A percentile compares a stretch with the other conserved stretches of the same genome.
Evolutionary conservation across 2,797 vertebrate genomes (phyloP).

Genomic region (Pangasius mekongensis): DNA sequence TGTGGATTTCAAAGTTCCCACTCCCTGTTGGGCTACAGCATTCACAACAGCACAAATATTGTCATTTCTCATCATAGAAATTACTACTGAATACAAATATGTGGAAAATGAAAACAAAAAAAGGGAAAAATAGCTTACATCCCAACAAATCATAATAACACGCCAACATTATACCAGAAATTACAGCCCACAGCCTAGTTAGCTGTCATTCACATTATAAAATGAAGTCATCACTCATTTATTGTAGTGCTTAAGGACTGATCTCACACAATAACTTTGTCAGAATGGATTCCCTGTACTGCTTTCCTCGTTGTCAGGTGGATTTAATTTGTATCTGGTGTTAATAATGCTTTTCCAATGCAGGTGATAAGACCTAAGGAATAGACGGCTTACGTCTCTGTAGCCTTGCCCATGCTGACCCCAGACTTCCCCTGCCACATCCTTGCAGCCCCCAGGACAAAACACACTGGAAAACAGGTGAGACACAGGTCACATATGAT

Average conservation of each 20-base stretch:
- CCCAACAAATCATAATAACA: background rate
- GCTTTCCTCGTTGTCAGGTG: background rate
- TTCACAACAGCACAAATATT: background rate
- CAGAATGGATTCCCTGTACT: background rate
- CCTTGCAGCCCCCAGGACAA: slow-evolving; percentile 86
- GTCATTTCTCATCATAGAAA: background rate
- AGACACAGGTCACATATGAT: background rate
- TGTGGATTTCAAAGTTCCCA: slow-evolving; percentile 4
- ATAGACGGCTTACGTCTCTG: slow-evolving; percentile 80
- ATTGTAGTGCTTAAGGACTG: background rate
- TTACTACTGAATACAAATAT: background rate
- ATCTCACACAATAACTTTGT: background rate
- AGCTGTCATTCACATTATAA: background rate
- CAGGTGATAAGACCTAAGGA: background rate
- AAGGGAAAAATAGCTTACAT: background rate
- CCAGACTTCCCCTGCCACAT: slow-evolving; percentile 83
- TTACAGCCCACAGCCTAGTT: background rate
- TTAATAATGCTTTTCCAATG: background rate
- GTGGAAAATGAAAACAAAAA: background rate
- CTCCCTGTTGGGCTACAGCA: background rate
- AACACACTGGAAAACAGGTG: slow-evolving; percentile 75
- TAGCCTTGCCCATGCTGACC: slow-evolving; percentile 82
- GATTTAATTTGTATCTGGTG: background rate
- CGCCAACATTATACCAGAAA: background rate
- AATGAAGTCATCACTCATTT: background rate